Evolutionary conservation across 1,140 invertebrate species (phyloP), one percentile per base, ranked within the genome.

Genomic region (Lepidurus arcticus): DNA sequence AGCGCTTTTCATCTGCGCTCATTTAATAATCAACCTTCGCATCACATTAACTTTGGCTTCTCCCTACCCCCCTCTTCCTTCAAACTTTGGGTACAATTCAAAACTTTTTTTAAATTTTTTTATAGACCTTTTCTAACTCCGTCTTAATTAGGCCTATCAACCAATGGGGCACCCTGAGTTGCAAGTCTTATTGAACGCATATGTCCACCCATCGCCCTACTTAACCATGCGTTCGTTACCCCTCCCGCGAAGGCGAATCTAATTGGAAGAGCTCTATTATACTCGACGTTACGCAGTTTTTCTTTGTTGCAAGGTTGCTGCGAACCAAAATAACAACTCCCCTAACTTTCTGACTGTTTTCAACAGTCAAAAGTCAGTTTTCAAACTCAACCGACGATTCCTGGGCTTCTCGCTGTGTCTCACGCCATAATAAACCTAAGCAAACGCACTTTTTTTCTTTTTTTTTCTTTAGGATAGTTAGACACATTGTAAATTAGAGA

Each of bases 401-500:
- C 53, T 65, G 6, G 53, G n/a, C 34, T 65, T 9, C 53, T 65
- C 13, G 53, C 53, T 65, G 53, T 65, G 53, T 65, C 53, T 65
- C 53, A 65, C n/a, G n/a, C 53, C 53, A 65, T 65, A 65, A 65
- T 65, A 65, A 21, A 65, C 53, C 53, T 65, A 65, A 65, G 53
- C 53, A 65, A n/a, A 21, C 53, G 34, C 3, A 4, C 2, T 34
- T 65, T 65, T 21, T 21, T 21, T 21, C 6, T 10, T 65, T 21
- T 65, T 65, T 65, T 65, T 65, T 34, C 34, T 34, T 3, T 34
- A 34, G 21, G 21, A 65, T 65, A 65, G 4, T 65, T 65, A 65
- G 8, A 65, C 1, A 65, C n/a, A 65, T 65, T 21, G 53, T 65
- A 65, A 34, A 34, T 34, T 34, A 34, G 3, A 34, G 34, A 34